phyloP scores from a whole-genome alignment of 64 coral and sea anemone genomes.

The Montipora efflorescens region DNA sequence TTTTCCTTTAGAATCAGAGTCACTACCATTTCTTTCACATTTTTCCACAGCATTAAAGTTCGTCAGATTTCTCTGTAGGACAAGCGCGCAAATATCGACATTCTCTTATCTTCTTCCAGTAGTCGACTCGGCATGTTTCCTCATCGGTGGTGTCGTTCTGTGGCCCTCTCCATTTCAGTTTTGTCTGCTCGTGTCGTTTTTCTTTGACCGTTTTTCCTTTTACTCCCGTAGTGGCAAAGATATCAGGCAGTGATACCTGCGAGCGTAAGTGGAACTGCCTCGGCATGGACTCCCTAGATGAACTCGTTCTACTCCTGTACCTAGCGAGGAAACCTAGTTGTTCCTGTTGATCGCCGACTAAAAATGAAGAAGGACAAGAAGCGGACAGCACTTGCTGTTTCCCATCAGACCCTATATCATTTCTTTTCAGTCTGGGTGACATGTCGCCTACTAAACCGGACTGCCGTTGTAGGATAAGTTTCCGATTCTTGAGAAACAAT shows the following conservation, averaged over 20 bases:
- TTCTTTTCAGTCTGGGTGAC: background rate
- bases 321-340: background rate
- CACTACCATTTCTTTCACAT: too few species aligned
- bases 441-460: background rate
- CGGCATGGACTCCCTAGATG: background rate
- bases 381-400: background rate
- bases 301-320: background rate
- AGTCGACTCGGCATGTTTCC: background rate
- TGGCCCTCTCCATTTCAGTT: background rate
- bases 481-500: slow-evolving; percentile 9
- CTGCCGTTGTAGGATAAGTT: slow-evolving; percentile 15
- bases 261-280: background rate
- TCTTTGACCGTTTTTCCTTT: background rate
- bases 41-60: too few species aligned
- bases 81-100: slow-evolving; percentile 16
- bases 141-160: background rate
- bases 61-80: background rate
- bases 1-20: too few species aligned
- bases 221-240: background rate
- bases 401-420: background rate
- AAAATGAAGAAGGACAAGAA: background rate
- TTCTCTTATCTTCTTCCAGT: slow-evolving; percentile 3
- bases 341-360: background rate
- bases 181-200: background rate
- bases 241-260: background rate